Conservation (phyloP, 2,113 vertebrate species). For the Micromys minutus region DNA sequence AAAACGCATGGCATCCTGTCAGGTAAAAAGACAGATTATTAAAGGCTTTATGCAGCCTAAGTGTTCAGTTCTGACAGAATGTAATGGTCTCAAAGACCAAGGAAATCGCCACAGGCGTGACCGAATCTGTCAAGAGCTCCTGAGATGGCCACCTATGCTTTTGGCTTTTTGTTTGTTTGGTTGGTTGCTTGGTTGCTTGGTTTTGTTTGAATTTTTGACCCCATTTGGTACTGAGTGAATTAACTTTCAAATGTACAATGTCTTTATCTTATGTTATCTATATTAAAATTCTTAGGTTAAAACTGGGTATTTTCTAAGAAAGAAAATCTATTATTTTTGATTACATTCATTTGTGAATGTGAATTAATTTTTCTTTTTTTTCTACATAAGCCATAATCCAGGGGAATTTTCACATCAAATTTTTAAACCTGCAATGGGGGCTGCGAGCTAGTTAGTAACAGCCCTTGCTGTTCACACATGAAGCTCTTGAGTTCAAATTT, state of each 20-base stretch:
- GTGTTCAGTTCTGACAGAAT: not conserved
- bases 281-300: slow-evolving; percentile 5
- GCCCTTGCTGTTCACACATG: not conserved
- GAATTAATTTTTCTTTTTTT: not conserved
- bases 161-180: not conserved
- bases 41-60: not conserved
- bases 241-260: slow-evolving; percentile 39
- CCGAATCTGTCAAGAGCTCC: not conserved
- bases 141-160: rapidly evolving
- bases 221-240: not conserved
- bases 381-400: not conserved
- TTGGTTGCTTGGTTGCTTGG: not conserved
- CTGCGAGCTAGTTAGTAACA: too few relatives aligned
- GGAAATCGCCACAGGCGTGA: not conserved
- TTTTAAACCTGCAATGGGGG: not conserved
- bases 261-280: not conserved
- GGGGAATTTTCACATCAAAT: not conserved
- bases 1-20: not conserved
- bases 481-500: not conserved
- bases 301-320: not conserved
- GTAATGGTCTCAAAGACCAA: not conserved
- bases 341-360: not conserved
- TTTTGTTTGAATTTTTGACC: not conserved
- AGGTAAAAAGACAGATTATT: not conserved
- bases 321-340: not conserved